These are phyloP conservation scores for Petrocephalus sullivani DNA, from an alignment of 2,797 vertebrate genomes.

Conservation along the genomic window DNA sequence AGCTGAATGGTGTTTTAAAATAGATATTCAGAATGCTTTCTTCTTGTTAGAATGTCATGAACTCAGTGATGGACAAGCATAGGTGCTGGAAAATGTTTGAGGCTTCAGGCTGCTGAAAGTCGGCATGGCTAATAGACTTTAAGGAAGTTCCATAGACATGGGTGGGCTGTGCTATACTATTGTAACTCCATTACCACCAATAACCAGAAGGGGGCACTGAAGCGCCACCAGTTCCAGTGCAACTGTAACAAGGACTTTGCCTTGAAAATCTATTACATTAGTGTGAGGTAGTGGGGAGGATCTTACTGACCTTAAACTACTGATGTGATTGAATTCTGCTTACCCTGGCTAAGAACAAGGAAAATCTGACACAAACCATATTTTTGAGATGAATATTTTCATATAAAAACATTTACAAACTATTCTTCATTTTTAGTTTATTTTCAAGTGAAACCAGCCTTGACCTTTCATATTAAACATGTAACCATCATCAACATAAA, in stretches of 20 bases:
- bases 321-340: neutral
- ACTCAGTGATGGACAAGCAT: neutral
- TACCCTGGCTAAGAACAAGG: neutral
- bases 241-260: neutral
- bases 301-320: neutral
- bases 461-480: slow-evolving; percentile 2
- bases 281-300: neutral
- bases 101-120: neutral
- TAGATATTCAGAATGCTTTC: neutral
- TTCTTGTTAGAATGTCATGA: neutral
- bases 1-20: neutral
- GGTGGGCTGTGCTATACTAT: neutral
- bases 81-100: neutral
- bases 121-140: neutral
- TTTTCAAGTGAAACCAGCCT: slow-evolving; percentile 47
- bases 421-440: slow-evolving; percentile 39
- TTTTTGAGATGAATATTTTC: neutral
- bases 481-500: slow-evolving; percentile 38
- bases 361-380: neutral
- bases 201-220: neutral
- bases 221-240: neutral
- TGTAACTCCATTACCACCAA: neutral
- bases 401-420: neutral
- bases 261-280: neutral
- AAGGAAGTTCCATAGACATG: neutral